A percentile compares a stretch with the other conserved stretches of the same genome.
phyloP scores from a whole-genome alignment of 2,888 invertebrate species.

The Acronicta leporina region DNA sequence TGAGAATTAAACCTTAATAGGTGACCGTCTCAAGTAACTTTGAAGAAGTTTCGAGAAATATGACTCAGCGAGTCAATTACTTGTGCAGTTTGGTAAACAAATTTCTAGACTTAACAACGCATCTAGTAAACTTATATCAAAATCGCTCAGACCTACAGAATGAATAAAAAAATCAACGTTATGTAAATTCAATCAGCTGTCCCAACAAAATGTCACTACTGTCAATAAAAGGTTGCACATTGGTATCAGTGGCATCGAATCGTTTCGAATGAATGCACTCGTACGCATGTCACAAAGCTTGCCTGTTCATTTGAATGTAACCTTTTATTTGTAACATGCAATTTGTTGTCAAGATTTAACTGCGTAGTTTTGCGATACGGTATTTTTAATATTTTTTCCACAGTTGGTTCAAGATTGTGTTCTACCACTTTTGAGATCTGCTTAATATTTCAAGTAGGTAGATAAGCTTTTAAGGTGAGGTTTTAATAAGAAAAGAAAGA shows the following conservation, averaged over 20 bases:
- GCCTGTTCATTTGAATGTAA: constrained; percentile 19
- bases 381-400: neutral
- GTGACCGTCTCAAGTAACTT: neutral
- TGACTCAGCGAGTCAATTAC: constrained; percentile 15
- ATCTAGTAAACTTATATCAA: neutral
- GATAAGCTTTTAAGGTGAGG: no score
- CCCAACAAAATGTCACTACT: constrained; percentile 22
- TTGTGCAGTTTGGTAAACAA: constrained; percentile 14
- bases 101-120: constrained; percentile 20
- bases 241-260: constrained; percentile 34
- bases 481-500: no score
- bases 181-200: constrained; percentile 28
- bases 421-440: no score
- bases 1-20: neutral
- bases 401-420: no score
- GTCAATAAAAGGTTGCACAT: constrained; percentile 40
- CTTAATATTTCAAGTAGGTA: no score
- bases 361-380: constrained; percentile 1
- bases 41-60: neutral
- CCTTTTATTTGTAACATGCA: constrained; percentile 24
- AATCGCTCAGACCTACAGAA: neutral
- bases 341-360: constrained; percentile 5
- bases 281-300: constrained; percentile 19
- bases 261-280: constrained; percentile 43
- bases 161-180: constrained; percentile 4